Base-by-base conservation (phyloP, 1,140 invertebrate genomes). In the Episyrphus balteatus region DNA sequence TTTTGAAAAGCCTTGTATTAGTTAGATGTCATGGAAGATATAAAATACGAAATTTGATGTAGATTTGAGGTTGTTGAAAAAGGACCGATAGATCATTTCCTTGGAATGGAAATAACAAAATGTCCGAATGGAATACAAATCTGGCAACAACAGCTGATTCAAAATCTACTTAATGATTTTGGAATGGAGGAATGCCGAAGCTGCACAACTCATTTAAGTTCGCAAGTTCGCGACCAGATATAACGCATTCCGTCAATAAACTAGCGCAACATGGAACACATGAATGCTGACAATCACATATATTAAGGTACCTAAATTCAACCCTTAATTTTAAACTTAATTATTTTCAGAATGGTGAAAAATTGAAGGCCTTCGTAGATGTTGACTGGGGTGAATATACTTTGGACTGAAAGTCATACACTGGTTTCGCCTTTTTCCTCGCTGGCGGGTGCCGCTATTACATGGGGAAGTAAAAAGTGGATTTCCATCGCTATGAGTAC, bases 401-500 rank as follows among this genome's bases (percentile, higher is more conserved):
- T 21, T 30, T 39, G 12, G 62, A 64, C 38, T 52, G 60, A 37
- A 55, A 55, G 32, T 65, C 57, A n/a, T 63, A 53, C 52, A 60
- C 62, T 15, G 68, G 66, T 9, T 69, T 56, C 54, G 46, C 55
- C 15, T 61, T 64, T 52, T 42, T 49, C 26, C 39, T 62, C 9
- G 48, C 44, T 40, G 53, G 52, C 21, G n/a, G n/a, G n/a, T n/a
- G 49, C 30, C 26, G 41, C 55, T 13, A 52, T 69, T 14, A 51
- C 51, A 12, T 68, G 58, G 58, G 44, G 51, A 41, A 51, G 49
- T 19, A 51, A 49, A 26, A 69, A 69, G 41, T 66, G 70, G 47
- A 46, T 31, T 43, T 58, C 52, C 17, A 56, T 67, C 1, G 55
- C 68, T 14, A 44, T 70, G 13, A 66, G 59, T 26, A 64, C 55